Evolutionary conservation across 2,888 invertebrate species (phyloP), one percentile per base, ranked within the genome.

Genomic region (Falcaria lacertinaria): DNA sequence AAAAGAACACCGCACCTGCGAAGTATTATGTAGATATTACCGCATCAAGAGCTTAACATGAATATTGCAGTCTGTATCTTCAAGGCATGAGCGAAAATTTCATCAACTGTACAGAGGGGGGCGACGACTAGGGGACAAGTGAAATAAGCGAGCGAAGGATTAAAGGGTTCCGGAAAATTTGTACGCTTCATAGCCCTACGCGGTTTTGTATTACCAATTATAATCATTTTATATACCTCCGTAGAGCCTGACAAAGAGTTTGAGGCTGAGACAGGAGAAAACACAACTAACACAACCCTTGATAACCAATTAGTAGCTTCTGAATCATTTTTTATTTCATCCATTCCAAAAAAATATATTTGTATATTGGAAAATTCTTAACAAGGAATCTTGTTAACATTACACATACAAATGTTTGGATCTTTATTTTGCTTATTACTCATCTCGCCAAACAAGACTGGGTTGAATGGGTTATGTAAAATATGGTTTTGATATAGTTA

Each of bases 121-220:
- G 63, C 69, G 65, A 58, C 69, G 76, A 79, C 73, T 80, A 82
- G 86, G 88, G 88, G 79, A 70, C 84, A 84, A 87, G 87, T 86
- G 88, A 88, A 86, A 87, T 84, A 86, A 86, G 78, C 78, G 78
- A 74, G 79, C 79, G 68, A 67, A 54, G 77, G 85, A 84, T 86
- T 88, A 88, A 88, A 87, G 88, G 88, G 87, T 87, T 88, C 80
- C 46, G 76, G 82, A 77, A 76, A 86, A 86, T 87, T 86, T 85
- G 86, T 86, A 78, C 76, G 78, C 80, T 69, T 80, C 79, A 81
- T 81, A 83, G 79, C 82, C 78, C 80, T 63, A 59, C 73, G 76
- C 74, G 80, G 88, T 87, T 82, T 89, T 77, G 79, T 82, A 80
- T 89, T 88, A 87, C 89, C 89, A 89, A 89, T 89, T 88, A 89